These are phyloP conservation scores for Brachypteracias leptosomus DNA, from an alignment of 2,113 vertebrate species.

Conservation along the genomic window DNA sequence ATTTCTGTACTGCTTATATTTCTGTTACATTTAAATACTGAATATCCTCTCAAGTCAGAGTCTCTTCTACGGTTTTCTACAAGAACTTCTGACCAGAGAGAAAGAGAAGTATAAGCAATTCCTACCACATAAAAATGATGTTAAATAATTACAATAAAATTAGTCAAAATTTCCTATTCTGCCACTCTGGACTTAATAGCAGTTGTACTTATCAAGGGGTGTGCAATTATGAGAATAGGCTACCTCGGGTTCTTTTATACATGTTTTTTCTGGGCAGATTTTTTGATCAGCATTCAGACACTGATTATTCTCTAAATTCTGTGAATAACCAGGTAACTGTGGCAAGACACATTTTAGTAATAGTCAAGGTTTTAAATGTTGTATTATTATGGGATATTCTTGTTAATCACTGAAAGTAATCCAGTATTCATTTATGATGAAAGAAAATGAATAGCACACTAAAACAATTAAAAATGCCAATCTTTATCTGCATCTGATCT, in stretches of 20 bases:
- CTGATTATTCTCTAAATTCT: not conserved
- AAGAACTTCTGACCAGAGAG: not conserved
- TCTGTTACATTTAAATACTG: not conserved
- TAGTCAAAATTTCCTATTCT: not conserved
- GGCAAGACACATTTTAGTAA: not conserved
- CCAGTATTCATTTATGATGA: not conserved
- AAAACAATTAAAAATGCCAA: slow-evolving; percentile 24
- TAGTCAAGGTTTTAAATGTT: not conserved
- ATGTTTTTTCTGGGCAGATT: not conserved
- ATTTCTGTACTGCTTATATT: not conserved
- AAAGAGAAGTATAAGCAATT: not conserved
- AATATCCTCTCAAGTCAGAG: not conserved
- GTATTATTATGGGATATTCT: not conserved
- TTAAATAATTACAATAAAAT: not conserved
- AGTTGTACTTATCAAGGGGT: not conserved
- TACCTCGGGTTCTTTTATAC: not conserved
- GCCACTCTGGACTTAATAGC: not conserved
- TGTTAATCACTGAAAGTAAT: not conserved
- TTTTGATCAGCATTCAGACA: slow-evolving; percentile 21
- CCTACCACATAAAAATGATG: not conserved
- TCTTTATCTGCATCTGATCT: slow-evolving; percentile 46
- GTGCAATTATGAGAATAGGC: not conserved
- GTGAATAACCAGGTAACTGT: not conserved
- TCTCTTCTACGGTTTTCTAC: not conserved
- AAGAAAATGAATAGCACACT: slow-evolving; percentile 14